Evolutionary conservation across 2,113 vertebrate genomes (phyloP).

Genomic region (Eptesicus fuscus): DNA sequence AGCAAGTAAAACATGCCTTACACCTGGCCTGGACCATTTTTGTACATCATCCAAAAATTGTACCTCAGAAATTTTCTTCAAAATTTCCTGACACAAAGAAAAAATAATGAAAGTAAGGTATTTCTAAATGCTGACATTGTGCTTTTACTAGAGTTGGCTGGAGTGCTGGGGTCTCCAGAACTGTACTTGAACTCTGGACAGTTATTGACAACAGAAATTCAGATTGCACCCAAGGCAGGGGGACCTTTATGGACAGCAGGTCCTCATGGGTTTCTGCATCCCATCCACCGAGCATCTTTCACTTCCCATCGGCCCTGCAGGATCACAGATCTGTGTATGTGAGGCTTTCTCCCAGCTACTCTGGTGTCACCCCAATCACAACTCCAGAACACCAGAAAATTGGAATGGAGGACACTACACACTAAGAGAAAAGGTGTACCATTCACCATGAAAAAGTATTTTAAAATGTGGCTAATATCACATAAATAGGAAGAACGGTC

Average conservation of each 20-base stretch:
- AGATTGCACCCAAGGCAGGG: accelerated
- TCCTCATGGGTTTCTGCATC: accelerated
- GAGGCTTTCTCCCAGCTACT: not conserved
- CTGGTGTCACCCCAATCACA: too few relatives aligned
- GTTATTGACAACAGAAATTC: not conserved
- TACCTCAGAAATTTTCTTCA: not conserved
- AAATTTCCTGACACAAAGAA: accelerated
- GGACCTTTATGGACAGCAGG: accelerated
- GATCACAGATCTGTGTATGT: accelerated
- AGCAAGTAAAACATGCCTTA: not conserved
- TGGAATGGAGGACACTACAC: accelerated
- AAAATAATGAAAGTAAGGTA: accelerated
- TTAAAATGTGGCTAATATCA: accelerated
- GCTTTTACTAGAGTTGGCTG: too few relatives aligned
- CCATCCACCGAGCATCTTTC: accelerated
- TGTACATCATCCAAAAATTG: not conserved
- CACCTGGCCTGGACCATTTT: accelerated
- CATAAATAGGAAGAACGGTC: too few relatives aligned
- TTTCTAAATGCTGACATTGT: accelerated
- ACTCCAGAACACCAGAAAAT: not conserved
- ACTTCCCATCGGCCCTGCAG: accelerated
- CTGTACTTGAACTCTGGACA: accelerated
- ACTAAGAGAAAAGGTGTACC: accelerated
- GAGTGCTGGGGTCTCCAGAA: accelerated
- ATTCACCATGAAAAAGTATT: accelerated